These are phyloP conservation scores for Esox masquinongy DNA, from an alignment of 2,797 vertebrate genomes.

Conservation along the genomic window DNA sequence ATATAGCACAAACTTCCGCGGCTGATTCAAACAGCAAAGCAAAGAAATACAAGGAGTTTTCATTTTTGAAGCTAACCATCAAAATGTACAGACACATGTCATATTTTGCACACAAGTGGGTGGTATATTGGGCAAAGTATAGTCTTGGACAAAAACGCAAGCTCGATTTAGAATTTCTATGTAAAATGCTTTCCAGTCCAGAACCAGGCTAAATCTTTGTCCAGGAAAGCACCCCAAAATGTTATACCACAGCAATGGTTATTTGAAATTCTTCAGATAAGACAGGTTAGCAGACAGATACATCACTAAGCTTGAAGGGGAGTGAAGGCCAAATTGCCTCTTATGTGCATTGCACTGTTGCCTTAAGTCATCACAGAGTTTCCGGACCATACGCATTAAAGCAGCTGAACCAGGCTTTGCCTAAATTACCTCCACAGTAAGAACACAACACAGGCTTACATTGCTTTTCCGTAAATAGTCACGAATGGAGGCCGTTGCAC, in stretches of 20 bases:
- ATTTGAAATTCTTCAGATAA: conserved; percentile 17
- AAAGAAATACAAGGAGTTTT: conserved; percentile 28
- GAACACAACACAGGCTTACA: background rate
- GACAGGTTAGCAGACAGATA: conserved; percentile 41
- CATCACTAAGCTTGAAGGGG: conserved; percentile 28
- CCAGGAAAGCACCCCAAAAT: background rate
- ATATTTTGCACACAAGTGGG: conserved; percentile 26
- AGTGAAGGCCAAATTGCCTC: conserved; percentile 56
- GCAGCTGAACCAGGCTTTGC: conserved; percentile 8
- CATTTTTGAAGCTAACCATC: conserved; percentile 45
- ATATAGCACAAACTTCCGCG: conserved; percentile 19
- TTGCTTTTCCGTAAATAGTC: background rate
- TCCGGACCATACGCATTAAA: conserved; percentile 6
- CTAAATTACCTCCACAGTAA: background rate
- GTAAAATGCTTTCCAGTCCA: no score
- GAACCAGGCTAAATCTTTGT: no score
- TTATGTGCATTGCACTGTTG: conserved; percentile 44
- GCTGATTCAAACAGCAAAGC: conserved; percentile 34
- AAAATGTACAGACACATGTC: conserved; percentile 30
- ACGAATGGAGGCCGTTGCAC: background rate
- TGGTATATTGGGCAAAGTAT: no score
- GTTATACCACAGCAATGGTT: conserved; percentile 18
- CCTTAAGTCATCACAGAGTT: conserved; percentile 32
- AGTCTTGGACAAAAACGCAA: no score
- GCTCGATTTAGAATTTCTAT: no score